Base-by-base conservation (phyloP, 2,888 invertebrate genomes). In the Drosophila tripunctata region DNA sequence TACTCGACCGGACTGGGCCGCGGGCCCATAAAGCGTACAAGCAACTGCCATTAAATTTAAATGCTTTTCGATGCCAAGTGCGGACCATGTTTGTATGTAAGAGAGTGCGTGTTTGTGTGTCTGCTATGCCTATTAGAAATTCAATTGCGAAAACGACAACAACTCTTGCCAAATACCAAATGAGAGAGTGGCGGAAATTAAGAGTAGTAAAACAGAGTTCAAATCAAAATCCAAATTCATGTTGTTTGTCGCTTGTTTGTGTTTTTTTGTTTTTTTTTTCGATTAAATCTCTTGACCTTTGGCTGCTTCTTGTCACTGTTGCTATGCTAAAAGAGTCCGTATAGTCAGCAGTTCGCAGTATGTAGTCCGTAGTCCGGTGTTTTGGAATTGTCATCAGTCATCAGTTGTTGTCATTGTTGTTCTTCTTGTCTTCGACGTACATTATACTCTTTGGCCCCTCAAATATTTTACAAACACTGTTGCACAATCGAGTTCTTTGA, bases 1-100 rank as follows among this genome's bases (percentile, higher is more conserved):
- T 8, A 30, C 44, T 51, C 15, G n/a, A 41, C 43, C 36, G 12
- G 30, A 30, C 19, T 31, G 30, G 17, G 24, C 43, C 17, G 27
- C 50, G 57, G 38, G 51, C 47, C 67, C 76, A 84, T 79, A 79
- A 84, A 79, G 67, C 81, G 79, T 79, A 80, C 79, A 80, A 70
- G 63, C 78, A 80, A 76, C 84, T 74, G 75, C 72, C 81, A 81
- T 81, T 87, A 84, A 86, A 84, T 78, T 81, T 84, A 87, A 81
- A 87, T 84, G 87, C 64, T 81, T 87, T 81, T 87, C 81, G 77
- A 81, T 84, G 81, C 78, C 70, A 74, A 76, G 61, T 66, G 64
- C 52, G 31, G 33, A 24, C 14, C 36, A 30, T 10, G 64, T 36
- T 17, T 14, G 21, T 17, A 21, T 10, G 38, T 38, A n/a, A n/a